Evolutionary conservation across 2,113 vertebrate genomes (phyloP).

Genomic region (Sorex araneus): DNA sequence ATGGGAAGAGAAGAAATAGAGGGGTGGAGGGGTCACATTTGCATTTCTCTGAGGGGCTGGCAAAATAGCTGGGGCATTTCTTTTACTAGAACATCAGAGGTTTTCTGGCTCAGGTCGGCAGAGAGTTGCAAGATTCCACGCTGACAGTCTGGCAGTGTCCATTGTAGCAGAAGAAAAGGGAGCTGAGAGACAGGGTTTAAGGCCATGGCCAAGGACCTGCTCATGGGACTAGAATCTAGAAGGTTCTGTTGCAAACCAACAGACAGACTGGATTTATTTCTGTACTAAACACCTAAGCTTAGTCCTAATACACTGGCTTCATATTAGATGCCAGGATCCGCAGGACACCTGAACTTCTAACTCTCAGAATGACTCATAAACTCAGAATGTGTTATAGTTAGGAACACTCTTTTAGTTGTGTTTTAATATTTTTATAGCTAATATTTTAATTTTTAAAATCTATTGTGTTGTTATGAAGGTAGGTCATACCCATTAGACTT

Average conservation of each 20-base stretch:
- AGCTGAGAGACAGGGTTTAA: not conserved
- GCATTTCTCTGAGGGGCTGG: not conserved
- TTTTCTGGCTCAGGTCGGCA: not conserved
- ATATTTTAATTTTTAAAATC: too few species aligned
- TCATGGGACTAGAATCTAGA: not conserved
- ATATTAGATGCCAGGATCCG: not conserved
- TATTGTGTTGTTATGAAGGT: too few species aligned
- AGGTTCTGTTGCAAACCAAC: not conserved
- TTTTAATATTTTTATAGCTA: too few species aligned
- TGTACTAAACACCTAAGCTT: not conserved
- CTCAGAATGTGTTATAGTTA: too few species aligned
- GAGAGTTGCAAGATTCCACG: not conserved
- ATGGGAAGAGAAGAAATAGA: not conserved
- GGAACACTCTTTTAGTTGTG: too few species aligned
- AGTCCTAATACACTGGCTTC: not conserved
- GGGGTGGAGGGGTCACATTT: not conserved
- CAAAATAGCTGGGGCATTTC: not conserved
- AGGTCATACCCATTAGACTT: too few species aligned
- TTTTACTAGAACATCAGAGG: not conserved
- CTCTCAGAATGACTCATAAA: too few species aligned
- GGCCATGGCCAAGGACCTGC: not conserved
- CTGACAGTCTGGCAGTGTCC: not conserved
- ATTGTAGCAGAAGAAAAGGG: not conserved
- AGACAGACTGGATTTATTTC: not conserved
- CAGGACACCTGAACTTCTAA: not conserved